phyloP scores from a whole-genome alignment of 2,797 vertebrate genomes.

The Chelonia mydas region DNA sequence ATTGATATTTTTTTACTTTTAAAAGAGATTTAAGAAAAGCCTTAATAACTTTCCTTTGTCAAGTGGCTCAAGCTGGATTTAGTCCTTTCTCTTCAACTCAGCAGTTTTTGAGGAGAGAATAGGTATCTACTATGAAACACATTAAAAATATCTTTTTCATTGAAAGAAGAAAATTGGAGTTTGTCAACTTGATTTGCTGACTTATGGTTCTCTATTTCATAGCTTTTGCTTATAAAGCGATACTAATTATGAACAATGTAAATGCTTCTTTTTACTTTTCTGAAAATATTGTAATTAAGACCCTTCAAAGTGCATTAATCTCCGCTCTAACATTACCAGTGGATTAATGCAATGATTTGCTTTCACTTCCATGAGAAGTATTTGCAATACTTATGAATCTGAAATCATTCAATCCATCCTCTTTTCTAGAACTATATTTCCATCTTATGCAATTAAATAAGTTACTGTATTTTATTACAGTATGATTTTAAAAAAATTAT shows the following conservation, averaged over 20 bases:
- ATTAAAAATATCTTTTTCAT: conserved; percentile 29
- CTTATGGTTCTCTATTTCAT: conserved; percentile 31
- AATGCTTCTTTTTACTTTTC: neutral
- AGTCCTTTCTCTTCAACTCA: conserved; percentile 56
- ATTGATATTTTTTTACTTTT: conserved; percentile 47
- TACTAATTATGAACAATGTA: neutral
- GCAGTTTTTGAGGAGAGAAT: conserved; percentile 47
- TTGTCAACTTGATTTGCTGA: conserved; percentile 38
- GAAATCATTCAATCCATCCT: conserved; percentile 17
- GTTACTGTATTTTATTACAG: conserved; percentile 18
- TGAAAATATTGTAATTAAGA: conserved; percentile 48
- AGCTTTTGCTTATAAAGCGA: conserved; percentile 46
- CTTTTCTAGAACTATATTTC: conserved; percentile 34
- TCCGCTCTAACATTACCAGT: conserved; percentile 31
- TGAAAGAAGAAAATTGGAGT: conserved; percentile 18
- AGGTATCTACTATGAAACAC: conserved; percentile 28
- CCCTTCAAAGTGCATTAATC: conserved; percentile 33
- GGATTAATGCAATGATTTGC: conserved; percentile 39
- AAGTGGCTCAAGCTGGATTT: conserved; percentile 48
- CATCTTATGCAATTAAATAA: neutral
- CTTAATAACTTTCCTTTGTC: conserved; percentile 3
- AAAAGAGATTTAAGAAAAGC: conserved; percentile 16
- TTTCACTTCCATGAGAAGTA: conserved; percentile 27
- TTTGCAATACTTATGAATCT: conserved; percentile 20
- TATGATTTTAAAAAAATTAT: conserved; percentile 14